phyloP scores from a whole-genome alignment of 1,140 invertebrate genomes.

The Hestina assimilis region DNA sequence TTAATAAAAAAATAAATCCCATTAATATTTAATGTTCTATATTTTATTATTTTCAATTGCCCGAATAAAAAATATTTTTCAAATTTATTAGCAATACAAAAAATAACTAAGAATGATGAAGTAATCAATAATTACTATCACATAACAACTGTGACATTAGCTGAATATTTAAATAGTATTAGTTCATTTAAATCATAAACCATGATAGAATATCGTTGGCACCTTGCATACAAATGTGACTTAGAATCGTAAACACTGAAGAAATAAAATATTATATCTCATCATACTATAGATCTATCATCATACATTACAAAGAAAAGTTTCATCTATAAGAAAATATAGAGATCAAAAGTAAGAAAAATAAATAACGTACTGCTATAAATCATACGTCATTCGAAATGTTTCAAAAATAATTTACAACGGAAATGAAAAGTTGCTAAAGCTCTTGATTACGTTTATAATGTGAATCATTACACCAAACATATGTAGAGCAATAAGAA shows the following conservation, averaged over 20 bases:
- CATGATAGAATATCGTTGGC: no score
- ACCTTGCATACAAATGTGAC: no score
- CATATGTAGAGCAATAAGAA: conserved; percentile 17
- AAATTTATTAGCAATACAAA: no score
- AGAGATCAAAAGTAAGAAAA: conserved; percentile 6
- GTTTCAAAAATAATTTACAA: conserved; percentile 4
- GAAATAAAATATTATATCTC: neutral
- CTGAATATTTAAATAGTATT: no score
- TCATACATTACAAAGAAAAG: neutral
- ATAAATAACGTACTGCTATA: neutral
- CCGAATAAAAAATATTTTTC: no score
- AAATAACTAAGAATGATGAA: no score
- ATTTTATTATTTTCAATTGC: no score
- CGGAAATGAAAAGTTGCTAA: conserved; percentile 11
- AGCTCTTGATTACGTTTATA: conserved; percentile 9
- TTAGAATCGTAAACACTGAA: neutral
- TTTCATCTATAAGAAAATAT: neutral
- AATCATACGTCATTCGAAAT: conserved; percentile 10
- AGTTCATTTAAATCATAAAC: no score
- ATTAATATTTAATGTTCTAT: no score
- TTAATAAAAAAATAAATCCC: no score
- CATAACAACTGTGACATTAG: no score
- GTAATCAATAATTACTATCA: no score
- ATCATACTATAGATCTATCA: neutral
- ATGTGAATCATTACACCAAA: conserved; percentile 14